Evolutionary conservation across 92 coral and sea anemone genomes (phyloP), one percentile per base, ranked within the genome.

Genomic region (Hydrozoanthus gracilis): DNA sequence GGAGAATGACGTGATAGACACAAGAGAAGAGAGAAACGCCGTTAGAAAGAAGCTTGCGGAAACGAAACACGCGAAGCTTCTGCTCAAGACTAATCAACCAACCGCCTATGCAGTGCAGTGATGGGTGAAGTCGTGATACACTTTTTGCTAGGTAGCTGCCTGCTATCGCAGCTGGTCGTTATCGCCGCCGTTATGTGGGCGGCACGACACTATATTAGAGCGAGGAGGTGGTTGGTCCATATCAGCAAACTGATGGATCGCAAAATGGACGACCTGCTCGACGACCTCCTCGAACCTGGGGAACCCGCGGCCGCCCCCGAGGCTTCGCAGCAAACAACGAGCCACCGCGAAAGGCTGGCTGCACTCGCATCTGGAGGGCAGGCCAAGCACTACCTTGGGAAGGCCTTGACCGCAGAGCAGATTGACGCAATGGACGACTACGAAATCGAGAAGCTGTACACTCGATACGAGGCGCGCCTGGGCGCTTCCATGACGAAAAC

Each of bases 41-140:
- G 71, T 66, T 66, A 66, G 71, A 15, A 15, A 66, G 71, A 66
- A 66, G 71, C 71, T 66, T 5, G 71, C 71, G n/a, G n/a, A n/a
- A n/a, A n/a, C n/a, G n/a, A n/a, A n/a, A n/a, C n/a, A n/a, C n/a
- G n/a, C n/a, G n/a, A n/a, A n/a, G n/a, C n/a, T n/a, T n/a, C n/a
- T n/a, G n/a, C n/a, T n/a, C n/a, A n/a, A n/a, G n/a, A n/a, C n/a
- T n/a, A n/a, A n/a, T n/a, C n/a, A n/a, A n/a, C n/a, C n/a, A n/a
- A n/a, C n/a, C n/a, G n/a, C n/a, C 71, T 52, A 52, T 52, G 58
- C 58, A 52, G 58, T 52, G 58, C 58, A 52, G 58, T 52, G 58
- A 52, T 52, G 58, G 58, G 58, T 52, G 58, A 52, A 52, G 58
- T 52, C 58, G 58, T 52, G 58, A 52, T 52, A 52, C 58, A 52